phyloP scores from a whole-genome alignment of 2,113 vertebrate genomes.

The Cichladusa arquata region DNA sequence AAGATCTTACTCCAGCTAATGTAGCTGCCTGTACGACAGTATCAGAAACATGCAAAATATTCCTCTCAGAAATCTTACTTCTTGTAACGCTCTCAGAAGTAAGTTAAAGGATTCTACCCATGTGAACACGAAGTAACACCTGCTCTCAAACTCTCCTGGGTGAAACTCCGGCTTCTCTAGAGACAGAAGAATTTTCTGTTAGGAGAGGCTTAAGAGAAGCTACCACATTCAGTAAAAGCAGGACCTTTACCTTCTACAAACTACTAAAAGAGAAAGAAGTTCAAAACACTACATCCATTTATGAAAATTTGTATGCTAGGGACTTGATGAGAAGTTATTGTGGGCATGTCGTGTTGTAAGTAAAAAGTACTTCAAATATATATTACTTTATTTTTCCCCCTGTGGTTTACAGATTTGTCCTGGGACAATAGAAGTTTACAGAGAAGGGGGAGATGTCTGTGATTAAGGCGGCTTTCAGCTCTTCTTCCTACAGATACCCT shows the following conservation, averaged over 20 bases:
- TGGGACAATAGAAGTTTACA: slow-evolving; percentile 18
- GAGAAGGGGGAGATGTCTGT: not conserved
- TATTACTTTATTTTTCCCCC: not conserved
- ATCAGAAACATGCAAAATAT: not conserved
- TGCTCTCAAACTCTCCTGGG: not conserved
- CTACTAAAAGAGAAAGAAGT: not conserved
- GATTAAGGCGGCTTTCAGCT: slow-evolving; percentile 28
- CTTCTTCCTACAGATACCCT: slow-evolving; percentile 57
- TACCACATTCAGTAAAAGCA: not conserved
- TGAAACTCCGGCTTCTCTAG: not conserved
- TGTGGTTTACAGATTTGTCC: not conserved
- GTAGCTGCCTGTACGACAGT: not conserved
- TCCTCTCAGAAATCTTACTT: not conserved
- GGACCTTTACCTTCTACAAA: not conserved
- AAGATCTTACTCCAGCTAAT: not conserved
- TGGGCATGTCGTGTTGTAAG: not conserved
- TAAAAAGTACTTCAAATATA: not conserved
- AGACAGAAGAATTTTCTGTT: not conserved
- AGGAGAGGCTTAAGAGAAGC: not conserved
- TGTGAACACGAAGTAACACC: not conserved
- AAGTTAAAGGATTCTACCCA: not conserved
- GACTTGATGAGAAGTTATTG: not conserved
- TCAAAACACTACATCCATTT: not conserved
- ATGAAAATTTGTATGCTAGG: not conserved
- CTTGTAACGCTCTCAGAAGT: not conserved